Base-by-base conservation (phyloP, 1,140 invertebrate genomes). In the Phortica variegata region DNA sequence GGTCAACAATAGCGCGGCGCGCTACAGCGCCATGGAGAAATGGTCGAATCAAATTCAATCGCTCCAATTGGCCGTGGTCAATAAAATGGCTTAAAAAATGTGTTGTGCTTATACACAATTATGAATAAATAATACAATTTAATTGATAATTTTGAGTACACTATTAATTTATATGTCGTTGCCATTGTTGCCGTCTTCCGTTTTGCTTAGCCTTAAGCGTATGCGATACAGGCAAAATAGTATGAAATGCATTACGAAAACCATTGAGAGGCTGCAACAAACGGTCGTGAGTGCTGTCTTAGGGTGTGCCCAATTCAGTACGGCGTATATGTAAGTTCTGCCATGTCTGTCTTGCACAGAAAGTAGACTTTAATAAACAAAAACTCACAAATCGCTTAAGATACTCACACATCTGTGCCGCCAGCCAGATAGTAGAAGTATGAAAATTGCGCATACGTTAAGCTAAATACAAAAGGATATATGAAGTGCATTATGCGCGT, bases 11-110 rank as follows among this genome's bases (percentile, higher is more conserved):
- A 91, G 88, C 61, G 88, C 88, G 31, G 88, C 91, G 20, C 83
- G 92, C 49, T 97, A 97, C 77, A 87, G 84, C 76, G 94, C 95
- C 16, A 82, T 98, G 57, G 94, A 98, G 77, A 96, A 95, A 80
- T 98, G 95, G 95, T 93, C 93, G 37, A 86, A 86, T 73, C 95
- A 97, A 79, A 80, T 98, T 37, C 83, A 87, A 49, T 87, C 87
- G 37, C 82, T 98, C 56, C 93, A 98, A 76, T 82, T 86, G 72
- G 90, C 92, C 33, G 89, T 98, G 65, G 85, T 93, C 55, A 90
- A 90, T 77, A 91, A 90, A 82, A 91, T 92, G 87, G 87, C 87
- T 48, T 90, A 81, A 79, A 19, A 12, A 44, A 36, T 8, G 33
- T 6, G 13, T 36, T 36, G 13, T 36, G n/a, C n/a, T n/a, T n/a